Percentiles rank a stretch among this genome's conserved stretches.
These are phyloP conservation scores for Archocentrus centrarchus DNA, from an alignment of 2,113 vertebrate species.

Conservation along the genomic window DNA sequence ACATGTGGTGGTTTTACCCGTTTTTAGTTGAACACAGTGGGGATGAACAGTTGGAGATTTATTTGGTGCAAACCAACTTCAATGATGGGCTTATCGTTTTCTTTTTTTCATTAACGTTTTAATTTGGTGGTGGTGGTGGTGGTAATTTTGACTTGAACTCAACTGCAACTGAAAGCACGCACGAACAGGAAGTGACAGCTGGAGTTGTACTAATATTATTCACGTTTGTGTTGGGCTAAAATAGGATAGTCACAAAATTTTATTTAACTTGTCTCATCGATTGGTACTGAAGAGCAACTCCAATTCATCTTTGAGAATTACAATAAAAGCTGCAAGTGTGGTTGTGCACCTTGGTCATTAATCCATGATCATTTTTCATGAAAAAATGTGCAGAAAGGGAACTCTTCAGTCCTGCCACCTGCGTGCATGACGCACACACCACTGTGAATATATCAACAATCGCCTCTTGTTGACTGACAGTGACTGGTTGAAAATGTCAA, in stretches of 20 bases:
- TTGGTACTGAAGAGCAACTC: not conserved
- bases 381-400: not conserved
- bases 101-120: not conserved
- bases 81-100: not conserved
- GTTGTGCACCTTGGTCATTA: not conserved
- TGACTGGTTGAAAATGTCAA: no score
- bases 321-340: not conserved
- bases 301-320: not conserved
- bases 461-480: not conserved
- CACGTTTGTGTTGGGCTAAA: not conserved
- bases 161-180: fast-evolving
- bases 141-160: not conserved
- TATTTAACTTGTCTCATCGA: not conserved
- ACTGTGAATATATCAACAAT: not conserved
- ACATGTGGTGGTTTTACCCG: not conserved
- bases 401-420: not conserved
- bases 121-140: not conserved
- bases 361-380: not conserved
- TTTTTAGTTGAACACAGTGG: not conserved
- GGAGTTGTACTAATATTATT: not conserved
- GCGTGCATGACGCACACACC: not conserved
- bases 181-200: not conserved
- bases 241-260: not conserved
- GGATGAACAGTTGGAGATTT: not conserved
- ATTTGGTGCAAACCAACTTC: not conserved